Percentiles rank a stretch among this genome's conserved stretches.
Conservation (phyloP, 1,140 invertebrate genomes). For the Nymphalis io region DNA sequence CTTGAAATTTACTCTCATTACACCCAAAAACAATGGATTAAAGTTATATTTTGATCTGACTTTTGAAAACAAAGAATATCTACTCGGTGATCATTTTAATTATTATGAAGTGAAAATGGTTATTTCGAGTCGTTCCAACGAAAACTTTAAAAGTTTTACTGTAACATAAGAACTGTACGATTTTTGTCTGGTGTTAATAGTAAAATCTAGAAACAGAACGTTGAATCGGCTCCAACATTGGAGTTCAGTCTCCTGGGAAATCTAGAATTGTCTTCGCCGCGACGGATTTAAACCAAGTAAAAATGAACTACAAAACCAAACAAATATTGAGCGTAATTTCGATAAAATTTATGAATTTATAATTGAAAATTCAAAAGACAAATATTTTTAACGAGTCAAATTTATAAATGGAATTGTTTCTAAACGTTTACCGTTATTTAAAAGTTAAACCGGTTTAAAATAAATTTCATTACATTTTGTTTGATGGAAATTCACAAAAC, state of each 20-base stretch:
- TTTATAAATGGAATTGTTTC: background rate
- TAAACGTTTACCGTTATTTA: background rate
- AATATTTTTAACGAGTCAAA: too few relatives aligned
- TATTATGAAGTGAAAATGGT: too few relatives aligned
- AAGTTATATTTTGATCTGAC: too few relatives aligned
- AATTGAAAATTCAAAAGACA: background rate
- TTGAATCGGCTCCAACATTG: conserved; percentile 13
- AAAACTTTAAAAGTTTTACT: background rate
- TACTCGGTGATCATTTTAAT: too few relatives aligned
- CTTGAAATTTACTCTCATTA: too few relatives aligned
- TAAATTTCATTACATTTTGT: background rate
- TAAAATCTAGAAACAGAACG: conserved; percentile 16
- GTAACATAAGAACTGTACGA: conserved; percentile 4
- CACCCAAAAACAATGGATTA: too few relatives aligned
- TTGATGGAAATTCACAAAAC: background rate
- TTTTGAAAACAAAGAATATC: too few relatives aligned
- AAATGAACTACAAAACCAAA: conserved; percentile 23
- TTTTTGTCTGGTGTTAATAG: conserved; percentile 21
- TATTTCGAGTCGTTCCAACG: background rate
- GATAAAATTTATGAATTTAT: background rate
- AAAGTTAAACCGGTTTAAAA: background rate
- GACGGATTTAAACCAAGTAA: conserved; percentile 15
- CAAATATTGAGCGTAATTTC: conserved; percentile 11
- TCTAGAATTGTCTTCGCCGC: conserved; percentile 23
- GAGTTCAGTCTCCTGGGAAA: conserved; percentile 19